Evolutionary conservation across 2,888 invertebrate species (phyloP).

Genomic region (Zeuzera pyrina): DNA sequence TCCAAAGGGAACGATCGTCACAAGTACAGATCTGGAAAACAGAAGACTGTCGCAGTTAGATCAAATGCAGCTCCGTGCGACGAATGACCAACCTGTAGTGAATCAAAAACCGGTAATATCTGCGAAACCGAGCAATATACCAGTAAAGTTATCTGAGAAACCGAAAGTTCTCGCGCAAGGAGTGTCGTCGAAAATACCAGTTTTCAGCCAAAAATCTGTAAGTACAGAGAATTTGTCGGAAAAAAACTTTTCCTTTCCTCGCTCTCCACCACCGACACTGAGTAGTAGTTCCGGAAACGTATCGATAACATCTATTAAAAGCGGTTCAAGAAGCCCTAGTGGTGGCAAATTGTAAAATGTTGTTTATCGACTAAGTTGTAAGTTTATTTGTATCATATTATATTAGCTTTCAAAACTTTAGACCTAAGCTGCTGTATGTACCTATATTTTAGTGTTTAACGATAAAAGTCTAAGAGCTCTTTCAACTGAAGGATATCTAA

Average conservation of each 20-base stretch:
- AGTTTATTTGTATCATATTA: too few species aligned
- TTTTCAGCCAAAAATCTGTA: constrained; percentile 62
- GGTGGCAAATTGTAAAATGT: constrained; percentile 45
- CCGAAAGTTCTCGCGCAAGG: constrained; percentile 30
- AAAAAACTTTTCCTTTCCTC: constrained; percentile 48
- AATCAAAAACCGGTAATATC: constrained; percentile 49
- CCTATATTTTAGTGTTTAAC: too few species aligned
- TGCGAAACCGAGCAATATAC: constrained; percentile 63
- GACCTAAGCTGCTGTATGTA: too few species aligned
- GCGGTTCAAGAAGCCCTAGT: constrained; percentile 71
- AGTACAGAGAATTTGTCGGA: constrained; percentile 66
- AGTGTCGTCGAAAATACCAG: constrained; percentile 68
- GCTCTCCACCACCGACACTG: constrained; percentile 49
- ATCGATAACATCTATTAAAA: constrained; percentile 76
- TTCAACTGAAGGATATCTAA: too few species aligned
- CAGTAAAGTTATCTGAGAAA: constrained; percentile 51
- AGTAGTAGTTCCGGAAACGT: constrained; percentile 60
- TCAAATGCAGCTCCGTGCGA: constrained; percentile 47
- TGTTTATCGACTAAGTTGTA: too few species aligned
- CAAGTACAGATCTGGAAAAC: constrained; percentile 67
- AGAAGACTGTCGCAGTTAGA: constrained; percentile 72
- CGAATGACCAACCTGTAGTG: constrained; percentile 27
- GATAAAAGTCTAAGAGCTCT: too few species aligned
- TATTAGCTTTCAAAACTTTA: too few species aligned
- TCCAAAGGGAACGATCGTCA: constrained; percentile 67